These are phyloP conservation scores for Drosophila nigritarsus DNA, from an alignment of 2,888 invertebrate species.

Conservation along the genomic window DNA sequence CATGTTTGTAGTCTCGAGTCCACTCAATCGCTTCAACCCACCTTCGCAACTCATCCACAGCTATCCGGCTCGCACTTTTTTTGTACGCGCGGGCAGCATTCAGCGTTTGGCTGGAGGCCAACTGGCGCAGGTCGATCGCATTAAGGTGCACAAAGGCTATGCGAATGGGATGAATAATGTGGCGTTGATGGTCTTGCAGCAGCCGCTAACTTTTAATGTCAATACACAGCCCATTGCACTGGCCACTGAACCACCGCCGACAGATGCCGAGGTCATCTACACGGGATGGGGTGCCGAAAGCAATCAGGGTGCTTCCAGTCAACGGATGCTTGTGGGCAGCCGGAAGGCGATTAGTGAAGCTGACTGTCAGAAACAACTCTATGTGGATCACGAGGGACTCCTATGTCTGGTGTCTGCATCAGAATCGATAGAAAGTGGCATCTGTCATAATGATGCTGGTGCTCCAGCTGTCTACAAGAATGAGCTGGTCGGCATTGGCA, in stretches of 20 bases:
- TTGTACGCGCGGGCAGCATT: conserved; percentile 83
- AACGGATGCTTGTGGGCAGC: conserved; percentile 70
- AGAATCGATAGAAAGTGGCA: conserved; percentile 52
- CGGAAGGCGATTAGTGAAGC: conserved; percentile 58
- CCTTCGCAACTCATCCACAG: conserved; percentile 43
- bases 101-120: conserved; percentile 78
- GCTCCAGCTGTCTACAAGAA: conserved; percentile 80
- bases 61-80: conserved; percentile 65
- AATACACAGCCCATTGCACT: conserved; percentile 70
- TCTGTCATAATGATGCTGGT: conserved; percentile 83
- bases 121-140: conserved; percentile 62
- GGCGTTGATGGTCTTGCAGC: conserved; percentile 76
- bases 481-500: conserved; percentile 80
- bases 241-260: conserved; percentile 60
- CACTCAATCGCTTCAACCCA: not conserved
- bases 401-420: conserved; percentile 70
- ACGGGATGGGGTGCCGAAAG: conserved; percentile 79
- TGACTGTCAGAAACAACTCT: conserved; percentile 62
- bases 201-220: conserved; percentile 62
- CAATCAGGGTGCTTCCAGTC: conserved; percentile 56
- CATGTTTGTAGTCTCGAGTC: not conserved
- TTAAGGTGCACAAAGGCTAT: conserved; percentile 72
- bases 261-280: conserved; percentile 61
- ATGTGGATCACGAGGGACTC: conserved; percentile 60
- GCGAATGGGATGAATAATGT: conserved; percentile 69